Base-by-base conservation (phyloP, 2,888 invertebrate species). In the Archips xylosteana region DNA sequence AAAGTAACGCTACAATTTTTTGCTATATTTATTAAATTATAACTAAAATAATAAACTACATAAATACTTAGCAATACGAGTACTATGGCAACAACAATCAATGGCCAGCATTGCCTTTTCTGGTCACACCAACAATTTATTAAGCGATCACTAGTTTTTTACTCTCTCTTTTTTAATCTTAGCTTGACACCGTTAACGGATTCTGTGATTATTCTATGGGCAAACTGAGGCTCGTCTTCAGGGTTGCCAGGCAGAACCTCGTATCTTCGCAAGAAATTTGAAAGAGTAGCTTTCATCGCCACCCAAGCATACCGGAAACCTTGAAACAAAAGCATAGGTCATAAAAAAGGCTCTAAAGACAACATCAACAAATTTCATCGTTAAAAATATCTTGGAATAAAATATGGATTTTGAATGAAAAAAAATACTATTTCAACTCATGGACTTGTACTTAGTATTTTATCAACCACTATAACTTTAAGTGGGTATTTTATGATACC, bases 261-360 rank as follows among this genome's bases (percentile, higher is more conserved):
- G 63, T 82, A 85, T 54, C 81, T 79, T 60, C 84, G 76, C 62
- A 84, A 64, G 65, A 85, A 79, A 62, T 82, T 83, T 12, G 84
- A 85, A 34, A 85, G 73, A 32, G 82, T 83, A 15, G 83, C 79
- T 75, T 85, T 85, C 80, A 85, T 82, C 8, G 80, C 82, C 36
- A 82, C 79, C 83, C 83, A 83, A 4, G 84, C 83, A 75, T 79
- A 84, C 15, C 80, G 78, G 75, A 82, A 83, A 68, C 83, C 83
- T 85, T 70, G 74, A 75, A 69, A 57, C 57, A 68, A 57, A 62
- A 66, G 49, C 10, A 68, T 60, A 70, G 4, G 12, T 60, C 36
- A 36, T 10, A n/a, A 32, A 23, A 57, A 32, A 3, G 32, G 23
- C 32, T 57, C 15, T 5, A 8, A 15, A n/a, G 45, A 51, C 51